Evolutionary conservation across 2,888 invertebrate genomes (phyloP), one percentile per base, ranked within the genome.

Genomic region (Ptilodon capucinus): DNA sequence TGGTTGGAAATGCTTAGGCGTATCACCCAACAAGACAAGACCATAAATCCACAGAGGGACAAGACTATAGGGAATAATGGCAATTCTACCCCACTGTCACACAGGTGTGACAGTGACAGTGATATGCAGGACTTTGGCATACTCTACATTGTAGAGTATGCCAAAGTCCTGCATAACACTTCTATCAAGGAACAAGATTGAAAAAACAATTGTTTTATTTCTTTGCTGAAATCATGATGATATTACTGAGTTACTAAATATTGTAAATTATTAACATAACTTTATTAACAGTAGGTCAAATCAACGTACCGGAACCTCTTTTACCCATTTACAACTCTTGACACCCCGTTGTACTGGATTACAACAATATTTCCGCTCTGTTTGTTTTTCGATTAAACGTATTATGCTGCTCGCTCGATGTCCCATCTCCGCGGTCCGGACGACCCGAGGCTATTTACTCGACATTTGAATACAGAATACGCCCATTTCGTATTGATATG

Each of bases 351-450:
- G 40, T 40, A 63, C 54, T 46, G 41, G 51, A 46, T 52, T 48
- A 43, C 50, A 42, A 54, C 64, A 53, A 60, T 74, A 69, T 74
- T 74, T 71, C 68, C 71, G 73, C 64, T 69, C 64, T 64, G 73
- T 76, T 74, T 77, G 77, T 71, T 79, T 79, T 78, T 77, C 77
- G 78, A 77, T 78, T 77, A 76, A 76, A 74, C 67, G 69, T 70
- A 64, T 55, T 55, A 61, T 68, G 63, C 54, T 60, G 61, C 59
- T 60, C 49, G 63, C 62, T 62, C 62, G 65, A 51, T 59, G 54
- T 54, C 57, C 45, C 42, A 57, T 51, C 56, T 52, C 63, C 48
- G 48, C 44, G 32, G 46, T 58, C 58, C 67, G 68, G 69, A 67
- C 52, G 59, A 60, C 44, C 52, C 57, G 38, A 8, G 65, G 60